phyloP scores from a whole-genome alignment of 2,113 vertebrate genomes.

The Sterrhoptilus dennistouni region DNA sequence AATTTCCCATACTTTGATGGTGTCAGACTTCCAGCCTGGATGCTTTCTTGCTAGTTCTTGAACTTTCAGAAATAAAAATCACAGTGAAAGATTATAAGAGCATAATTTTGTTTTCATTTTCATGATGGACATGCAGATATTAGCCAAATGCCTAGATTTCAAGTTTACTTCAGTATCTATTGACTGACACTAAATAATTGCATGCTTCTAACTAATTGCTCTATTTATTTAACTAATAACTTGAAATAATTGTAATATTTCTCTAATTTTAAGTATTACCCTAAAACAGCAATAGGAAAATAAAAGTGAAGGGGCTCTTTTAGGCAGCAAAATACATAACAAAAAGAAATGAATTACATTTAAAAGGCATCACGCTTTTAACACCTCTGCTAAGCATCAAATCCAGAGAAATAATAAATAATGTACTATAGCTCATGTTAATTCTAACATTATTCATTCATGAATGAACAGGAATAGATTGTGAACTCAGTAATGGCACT shows the following conservation, averaged over 20 bases:
- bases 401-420: slow-evolving; percentile 60
- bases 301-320: not conserved
- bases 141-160: not conserved
- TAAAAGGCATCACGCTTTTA: slow-evolving; percentile 33
- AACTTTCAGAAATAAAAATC: not conserved
- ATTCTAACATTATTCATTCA: slow-evolving; percentile 60
- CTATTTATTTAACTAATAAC: not conserved
- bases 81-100: not conserved
- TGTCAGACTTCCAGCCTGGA: not conserved
- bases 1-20: not conserved
- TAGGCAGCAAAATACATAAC: not conserved
- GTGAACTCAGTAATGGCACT: slow-evolving; percentile 36
- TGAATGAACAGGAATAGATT: slow-evolving; percentile 35
- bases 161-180: not conserved
- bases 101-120: not conserved
- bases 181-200: not conserved
- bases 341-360: slow-evolving; percentile 3
- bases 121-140: not conserved
- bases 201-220: not conserved
- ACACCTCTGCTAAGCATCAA: slow-evolving; percentile 40
- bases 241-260: not conserved
- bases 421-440: slow-evolving; percentile 55
- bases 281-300: not conserved
- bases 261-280: not conserved
- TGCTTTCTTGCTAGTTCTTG: not conserved